A percentile compares a stretch with the other conserved stretches of the same genome.
Evolutionary conservation across 2,113 vertebrate species (phyloP).

Genomic region (Leucopsar rothschildi): DNA sequence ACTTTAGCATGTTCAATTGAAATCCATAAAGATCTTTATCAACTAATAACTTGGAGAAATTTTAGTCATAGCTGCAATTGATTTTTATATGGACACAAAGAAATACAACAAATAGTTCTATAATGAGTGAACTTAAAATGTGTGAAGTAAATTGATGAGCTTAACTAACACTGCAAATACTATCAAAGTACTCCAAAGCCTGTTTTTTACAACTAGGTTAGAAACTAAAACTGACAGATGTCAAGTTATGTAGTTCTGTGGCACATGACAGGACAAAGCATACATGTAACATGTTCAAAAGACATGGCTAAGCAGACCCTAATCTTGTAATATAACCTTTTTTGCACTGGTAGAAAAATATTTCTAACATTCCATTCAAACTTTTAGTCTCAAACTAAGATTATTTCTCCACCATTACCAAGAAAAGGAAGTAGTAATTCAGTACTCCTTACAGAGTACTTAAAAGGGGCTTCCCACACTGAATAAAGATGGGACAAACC

Average conservation of each 20-base stretch:
- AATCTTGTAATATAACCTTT: not conserved
- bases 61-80: not conserved
- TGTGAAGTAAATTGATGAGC: not conserved
- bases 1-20: not conserved
- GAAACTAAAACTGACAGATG: not conserved
- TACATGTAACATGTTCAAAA: not conserved
- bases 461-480: no score
- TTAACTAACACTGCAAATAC: not conserved
- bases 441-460: not conserved
- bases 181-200: not conserved
- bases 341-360: not conserved
- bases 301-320: not conserved
- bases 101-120: not conserved
- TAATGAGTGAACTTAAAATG: not conserved
- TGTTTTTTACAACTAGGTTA: not conserved
- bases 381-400: not conserved
- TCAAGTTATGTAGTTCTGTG: not conserved
- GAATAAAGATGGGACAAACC: not conserved
- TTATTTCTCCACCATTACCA: not conserved
- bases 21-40: not conserved
- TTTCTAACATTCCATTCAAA: not conserved
- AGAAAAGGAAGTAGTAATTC: not conserved
- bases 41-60: not conserved
- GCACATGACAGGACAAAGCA: not conserved
- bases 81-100: not conserved